Percentiles rank a stretch among this genome's conserved stretches.
Conservation (phyloP, 2,888 invertebrate genomes). For the Andrena bucephala region DNA sequence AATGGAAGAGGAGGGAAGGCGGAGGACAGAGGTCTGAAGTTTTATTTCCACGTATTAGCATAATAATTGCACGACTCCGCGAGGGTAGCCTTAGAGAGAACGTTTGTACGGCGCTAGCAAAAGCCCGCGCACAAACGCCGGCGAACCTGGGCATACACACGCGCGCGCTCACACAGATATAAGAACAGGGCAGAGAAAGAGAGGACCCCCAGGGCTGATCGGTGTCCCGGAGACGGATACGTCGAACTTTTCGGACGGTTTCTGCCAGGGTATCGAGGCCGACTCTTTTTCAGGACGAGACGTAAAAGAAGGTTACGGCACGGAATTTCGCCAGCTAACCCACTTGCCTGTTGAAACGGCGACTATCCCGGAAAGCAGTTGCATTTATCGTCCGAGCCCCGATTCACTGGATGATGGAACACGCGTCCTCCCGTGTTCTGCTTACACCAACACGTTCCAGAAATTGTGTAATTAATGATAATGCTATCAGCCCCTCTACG, state of each 20-base stretch:
- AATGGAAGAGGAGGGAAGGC: constrained; percentile 41
- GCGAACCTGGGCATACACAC: neutral
- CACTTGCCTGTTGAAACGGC: constrained; percentile 70
- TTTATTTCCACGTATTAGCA: constrained; percentile 80
- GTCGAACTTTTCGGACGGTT: constrained; percentile 63
- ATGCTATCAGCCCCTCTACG: constrained; percentile 46
- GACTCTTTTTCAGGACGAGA: constrained; percentile 59
- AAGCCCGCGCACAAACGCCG: neutral
- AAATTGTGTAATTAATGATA: constrained; percentile 64
- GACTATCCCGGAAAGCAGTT: constrained; percentile 35
- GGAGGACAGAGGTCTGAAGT: constrained; percentile 53
- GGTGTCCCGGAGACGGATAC: constrained; percentile 58
- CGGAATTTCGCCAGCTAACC: constrained; percentile 75
- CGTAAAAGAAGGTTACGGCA: constrained; percentile 68
- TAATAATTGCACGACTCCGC: constrained; percentile 79
- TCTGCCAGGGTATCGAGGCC: constrained; percentile 56
- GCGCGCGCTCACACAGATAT: neutral
- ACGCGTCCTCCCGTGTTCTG: constrained; percentile 28
- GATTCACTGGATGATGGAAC: constrained; percentile 47
- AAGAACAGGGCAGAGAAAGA: neutral
- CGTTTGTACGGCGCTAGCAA: constrained; percentile 23
- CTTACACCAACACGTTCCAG: constrained; percentile 45
- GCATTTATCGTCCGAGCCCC: constrained; percentile 29
- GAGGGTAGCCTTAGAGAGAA: constrained; percentile 44
- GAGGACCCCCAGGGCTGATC: constrained; percentile 42